Base-by-base conservation (phyloP, 2,797 vertebrate genomes). In the Pangasius krempfi region DNA sequence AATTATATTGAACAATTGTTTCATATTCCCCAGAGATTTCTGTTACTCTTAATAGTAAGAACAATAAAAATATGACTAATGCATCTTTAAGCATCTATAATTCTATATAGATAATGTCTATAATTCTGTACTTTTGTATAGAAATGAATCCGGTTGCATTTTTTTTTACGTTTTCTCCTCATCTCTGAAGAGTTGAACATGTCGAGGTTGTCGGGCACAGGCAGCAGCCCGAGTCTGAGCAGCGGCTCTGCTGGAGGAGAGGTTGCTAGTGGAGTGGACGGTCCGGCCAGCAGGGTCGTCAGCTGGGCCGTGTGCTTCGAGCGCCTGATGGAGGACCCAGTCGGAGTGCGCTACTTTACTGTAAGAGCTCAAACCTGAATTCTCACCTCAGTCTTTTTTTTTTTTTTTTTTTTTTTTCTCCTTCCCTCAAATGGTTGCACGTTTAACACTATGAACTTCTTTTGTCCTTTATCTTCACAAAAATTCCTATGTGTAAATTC, bases 231-330 rank as follows among this genome's bases (percentile, higher is more conserved):
- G 89, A 97, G 96, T 25, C 94, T 97, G 76, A 96, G 96, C 92
- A 96, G 86, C 16, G 81, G 86, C 33, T 85, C 73, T 27, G 85
- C 96, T 90, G 93, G 96, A 86, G 78, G 81, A 56, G 52, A 82
- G 10, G 70, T 22, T 62, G 33, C 66, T 54, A 47, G 30, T 27
- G 25, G 52, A 27, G 0, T 62, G 0, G 0, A 91, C 87, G 10
- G 90, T 92, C 37, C 64, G 0, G 89, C 89, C 75, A 90, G 94
- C 22, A 95, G 95, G 20, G 97, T 97, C 88, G 96, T 95, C 90
- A 95, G 95, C 91, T 98, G 97, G 97, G 97, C 97, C 0, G 94
- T 97, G 27, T 97, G 97, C 90, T 97, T 98, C 0, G 97, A 98
- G 90, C 94, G 95, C 0, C 95, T 98, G 91, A 95, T 98, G 82